These are phyloP conservation scores for Orthonychiurus folsomi DNA, from an alignment of 2,888 invertebrate genomes.

Conservation along the genomic window DNA sequence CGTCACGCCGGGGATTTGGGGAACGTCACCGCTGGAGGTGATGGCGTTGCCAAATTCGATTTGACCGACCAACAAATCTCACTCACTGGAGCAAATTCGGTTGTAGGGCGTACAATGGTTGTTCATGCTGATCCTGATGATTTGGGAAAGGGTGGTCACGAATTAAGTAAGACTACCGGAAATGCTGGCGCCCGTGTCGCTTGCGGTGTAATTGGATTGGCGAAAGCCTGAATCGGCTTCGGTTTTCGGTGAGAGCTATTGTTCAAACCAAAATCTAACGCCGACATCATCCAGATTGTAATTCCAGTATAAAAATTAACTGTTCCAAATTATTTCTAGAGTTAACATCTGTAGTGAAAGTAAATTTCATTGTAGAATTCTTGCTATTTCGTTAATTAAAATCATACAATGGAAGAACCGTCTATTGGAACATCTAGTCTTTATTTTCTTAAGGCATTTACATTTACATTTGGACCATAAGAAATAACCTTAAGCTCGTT, in stretches of 20 bases:
- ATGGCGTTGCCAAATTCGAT: slow-evolving; percentile 58
- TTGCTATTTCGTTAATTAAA: background rate
- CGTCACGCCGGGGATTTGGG: slow-evolving; percentile 80
- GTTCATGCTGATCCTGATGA: slow-evolving; percentile 92
- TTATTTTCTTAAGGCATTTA: too few species aligned
- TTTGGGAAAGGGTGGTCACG: slow-evolving; percentile 83
- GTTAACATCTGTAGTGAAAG: background rate
- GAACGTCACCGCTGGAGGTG: slow-evolving; percentile 59
- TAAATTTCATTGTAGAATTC: background rate
- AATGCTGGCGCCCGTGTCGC: slow-evolving; percentile 86
- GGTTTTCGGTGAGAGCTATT: background rate
- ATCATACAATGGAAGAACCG: background rate
- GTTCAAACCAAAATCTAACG: background rate
- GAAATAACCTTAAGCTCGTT: too few species aligned
- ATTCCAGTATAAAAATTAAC: background rate
- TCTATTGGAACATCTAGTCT: background rate
- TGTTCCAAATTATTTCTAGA: background rate
- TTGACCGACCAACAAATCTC: slow-evolving; percentile 58
- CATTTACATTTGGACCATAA: too few species aligned
- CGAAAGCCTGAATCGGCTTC: slow-evolving; percentile 45
- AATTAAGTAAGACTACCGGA: slow-evolving; percentile 84
- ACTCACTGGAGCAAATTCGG: slow-evolving; percentile 60
- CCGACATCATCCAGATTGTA: background rate
- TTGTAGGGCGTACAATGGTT: slow-evolving; percentile 76
- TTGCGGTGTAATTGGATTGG: slow-evolving; percentile 77